phyloP scores from a whole-genome alignment of 2,113 vertebrate genomes.

The Nesogale talazaci region DNA sequence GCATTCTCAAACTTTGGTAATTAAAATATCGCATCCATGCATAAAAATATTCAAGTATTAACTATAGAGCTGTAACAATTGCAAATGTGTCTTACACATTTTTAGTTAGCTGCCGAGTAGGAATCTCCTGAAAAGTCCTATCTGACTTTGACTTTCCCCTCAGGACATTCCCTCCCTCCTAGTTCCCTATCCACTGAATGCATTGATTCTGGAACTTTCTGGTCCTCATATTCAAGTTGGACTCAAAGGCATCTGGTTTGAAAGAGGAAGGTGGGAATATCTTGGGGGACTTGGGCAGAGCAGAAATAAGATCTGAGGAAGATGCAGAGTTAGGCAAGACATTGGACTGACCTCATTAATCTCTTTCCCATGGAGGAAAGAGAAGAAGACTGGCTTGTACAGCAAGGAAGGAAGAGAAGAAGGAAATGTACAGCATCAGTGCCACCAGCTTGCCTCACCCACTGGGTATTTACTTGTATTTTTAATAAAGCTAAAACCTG shows the following conservation, averaged over 20 bases:
- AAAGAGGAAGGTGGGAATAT: not conserved
- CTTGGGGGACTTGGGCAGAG: not conserved
- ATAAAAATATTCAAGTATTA: not conserved
- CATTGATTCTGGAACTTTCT: not conserved
- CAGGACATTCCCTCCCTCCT: not conserved
- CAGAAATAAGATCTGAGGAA: not conserved
- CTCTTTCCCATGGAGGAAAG: not conserved
- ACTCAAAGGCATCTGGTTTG: not conserved
- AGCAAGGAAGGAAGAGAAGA: too few species aligned
- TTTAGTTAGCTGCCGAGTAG: not conserved
- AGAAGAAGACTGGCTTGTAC: not conserved
- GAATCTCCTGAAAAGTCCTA: conserved; percentile 5
- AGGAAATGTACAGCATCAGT: not conserved
- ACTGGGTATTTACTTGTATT: not conserved
- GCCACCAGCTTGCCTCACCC: not conserved
- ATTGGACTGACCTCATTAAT: not conserved
- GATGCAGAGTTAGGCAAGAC: not conserved
- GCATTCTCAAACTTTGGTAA: conserved; percentile 2
- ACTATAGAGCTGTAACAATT: not conserved
- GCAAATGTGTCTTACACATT: not conserved
- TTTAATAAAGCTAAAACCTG: conserved; percentile 28
- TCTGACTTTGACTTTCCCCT: not conserved
- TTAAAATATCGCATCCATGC: not conserved
- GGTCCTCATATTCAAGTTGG: not conserved
- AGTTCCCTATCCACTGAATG: not conserved